Evolutionary conservation across 2,113 vertebrate species (phyloP), one percentile per base, ranked within the genome.

Genomic region (Leucopsar rothschildi): DNA sequence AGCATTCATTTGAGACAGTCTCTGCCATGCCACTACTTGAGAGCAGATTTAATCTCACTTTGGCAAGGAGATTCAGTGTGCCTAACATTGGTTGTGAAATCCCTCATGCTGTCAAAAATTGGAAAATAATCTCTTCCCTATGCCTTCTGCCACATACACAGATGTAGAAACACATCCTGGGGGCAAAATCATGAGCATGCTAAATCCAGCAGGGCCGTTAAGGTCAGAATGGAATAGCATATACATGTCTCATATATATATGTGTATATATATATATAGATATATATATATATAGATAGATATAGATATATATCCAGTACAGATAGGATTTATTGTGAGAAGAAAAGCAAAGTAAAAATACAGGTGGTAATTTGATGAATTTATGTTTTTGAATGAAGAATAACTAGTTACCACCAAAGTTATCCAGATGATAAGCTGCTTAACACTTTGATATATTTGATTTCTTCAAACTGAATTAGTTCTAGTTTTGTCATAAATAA

Each of bases 111-210:
- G 86, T 92, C 88, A 78, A 70, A 73, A 80, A 83, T 76, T 92
- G 82, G 91, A 86, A 92, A 96, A 90, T 93, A 88, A 92, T 86
- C 82, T 82, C 50, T 88, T 93, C 47, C 33, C 64, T 88, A 3
- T 93, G 52, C 90, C 86, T 95, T 93, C 91, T 96, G 88, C 86
- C 88, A 83, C 83, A 81, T 66, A 39, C 79, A 81, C 86, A 94
- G 82, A 70, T 92, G 90, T 86, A 88, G 76, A 70, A 90, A 90
- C 90, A 88, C 39, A 81, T 90, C 92, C 88, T 81, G 69, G 90
- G 86, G 86, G 90, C 90, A 96, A 93, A 95, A 94, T 92, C 57
- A 60, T 66, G 45, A 78, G 57, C 35, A 7, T 2, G 12, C 19
- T 55, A 90, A 93, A 90, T 83, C 80, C 56, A 92, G 47, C 55